phyloP scores from a whole-genome alignment of 2,113 vertebrate genomes.

The Melospiza georgiana region DNA sequence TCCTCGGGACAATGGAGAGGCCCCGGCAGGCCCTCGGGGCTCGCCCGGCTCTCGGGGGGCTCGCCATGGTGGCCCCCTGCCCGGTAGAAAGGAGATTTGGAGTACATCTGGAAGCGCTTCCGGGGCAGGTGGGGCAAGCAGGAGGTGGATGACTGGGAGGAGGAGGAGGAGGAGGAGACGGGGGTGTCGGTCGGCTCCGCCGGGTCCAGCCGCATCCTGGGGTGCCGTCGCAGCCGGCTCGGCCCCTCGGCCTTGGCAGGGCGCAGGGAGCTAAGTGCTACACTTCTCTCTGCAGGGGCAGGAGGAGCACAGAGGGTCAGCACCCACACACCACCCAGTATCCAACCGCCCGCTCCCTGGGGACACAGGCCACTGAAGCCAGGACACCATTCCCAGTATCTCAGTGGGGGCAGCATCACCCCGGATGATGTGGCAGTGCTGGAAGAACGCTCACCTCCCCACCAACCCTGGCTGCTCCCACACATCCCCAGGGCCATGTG shows the following conservation, averaged over 20 bases:
- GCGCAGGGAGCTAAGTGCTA: slow-evolving; percentile 71
- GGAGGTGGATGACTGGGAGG: slow-evolving; percentile 73
- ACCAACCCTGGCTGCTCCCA: neutral
- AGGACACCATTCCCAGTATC: neutral
- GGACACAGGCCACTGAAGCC: rapidly evolving
- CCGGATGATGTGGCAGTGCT: rapidly evolving
- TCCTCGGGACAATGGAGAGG: slow-evolving; percentile 66
- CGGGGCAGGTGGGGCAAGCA: slow-evolving; percentile 76
- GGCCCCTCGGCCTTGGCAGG: slow-evolving; percentile 74
- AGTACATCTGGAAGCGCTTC: slow-evolving; percentile 87
- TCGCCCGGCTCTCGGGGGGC: slow-evolving; percentile 23
- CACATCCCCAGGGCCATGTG: rapidly evolving
- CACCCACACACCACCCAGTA: rapidly evolving
- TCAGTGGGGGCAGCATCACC: rapidly evolving
- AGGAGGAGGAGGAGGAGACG: slow-evolving; percentile 65
- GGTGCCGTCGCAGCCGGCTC: slow-evolving; percentile 70
- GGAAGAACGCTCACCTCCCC: neutral
- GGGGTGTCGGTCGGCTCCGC: slow-evolving; percentile 56
- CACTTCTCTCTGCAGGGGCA: slow-evolving; percentile 79
- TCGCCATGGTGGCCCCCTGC: slow-evolving; percentile 16
- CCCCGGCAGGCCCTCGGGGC: slow-evolving; percentile 43
- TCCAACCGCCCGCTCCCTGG: rapidly evolving
- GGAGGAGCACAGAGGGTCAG: neutral
- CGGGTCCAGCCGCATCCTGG: slow-evolving; percentile 79
- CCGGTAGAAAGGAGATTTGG: slow-evolving; percentile 84